Base-by-base conservation (phyloP, 2,888 invertebrate genomes). In the Dasypogon diadema region DNA sequence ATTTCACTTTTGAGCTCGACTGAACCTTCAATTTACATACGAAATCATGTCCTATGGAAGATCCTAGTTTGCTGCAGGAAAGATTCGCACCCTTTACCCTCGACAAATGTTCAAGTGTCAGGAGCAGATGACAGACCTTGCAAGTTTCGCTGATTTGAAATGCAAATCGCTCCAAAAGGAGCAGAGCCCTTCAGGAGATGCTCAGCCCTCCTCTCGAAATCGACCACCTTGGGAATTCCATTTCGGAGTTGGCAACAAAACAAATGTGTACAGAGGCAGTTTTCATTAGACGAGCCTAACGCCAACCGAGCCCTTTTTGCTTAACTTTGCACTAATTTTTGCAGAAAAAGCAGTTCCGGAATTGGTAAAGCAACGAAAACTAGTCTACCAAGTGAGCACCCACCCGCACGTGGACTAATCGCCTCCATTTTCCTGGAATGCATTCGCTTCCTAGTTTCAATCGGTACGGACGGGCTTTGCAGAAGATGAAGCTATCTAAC, bases 131-230 rank as follows among this genome's bases (percentile, higher is more conserved):
- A 58, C 58, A 58, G 16, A 34, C 58, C 58, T 12, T 30, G 18
- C 34, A 6, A 34, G 26, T 30, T 58, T 18, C 26, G 12, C 34
- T 58, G n/a, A 58, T 58, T 34, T 58, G 58, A 60, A 60, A 37
- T 37, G 37, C 60, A 60, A 60, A 60, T 60, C 37, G 37, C 12
- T 10, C 37, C 60, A 60, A 60, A 58, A 37, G 34, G 22, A 60
- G 18, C 2, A 37, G 18, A 60, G 37, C 37, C 37, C 60, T 21
- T 37, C 34, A 60, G 18, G 42, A 60, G 60, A 60, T 12, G 2
- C 21, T 21, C 2, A 21, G 51, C 8, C 60, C 16, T 22, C 22
- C 0, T 18, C 14, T 58, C 30, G 16, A 26, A 22, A 5, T 12
- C 34, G 30, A 34, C 8, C n/a, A 42, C 8, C 10, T 42, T 58